phyloP scores from a whole-genome alignment of 2,888 invertebrate species.

The Leptothorax acervorum region DNA sequence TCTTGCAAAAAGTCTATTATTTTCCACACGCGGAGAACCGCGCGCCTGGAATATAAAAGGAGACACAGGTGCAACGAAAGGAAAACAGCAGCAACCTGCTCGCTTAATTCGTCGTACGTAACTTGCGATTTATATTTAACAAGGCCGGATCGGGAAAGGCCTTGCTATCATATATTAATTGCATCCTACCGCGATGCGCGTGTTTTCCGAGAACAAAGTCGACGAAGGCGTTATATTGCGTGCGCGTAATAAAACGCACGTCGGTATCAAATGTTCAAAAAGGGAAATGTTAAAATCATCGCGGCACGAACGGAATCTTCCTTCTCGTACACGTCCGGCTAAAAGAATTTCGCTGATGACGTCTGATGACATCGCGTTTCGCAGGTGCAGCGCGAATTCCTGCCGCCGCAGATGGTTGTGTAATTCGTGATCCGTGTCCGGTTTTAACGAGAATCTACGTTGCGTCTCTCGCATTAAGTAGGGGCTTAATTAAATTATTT shows the following conservation, averaged over 20 bases:
- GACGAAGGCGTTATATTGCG: background rate
- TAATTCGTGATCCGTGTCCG: slow-evolving; percentile 42
- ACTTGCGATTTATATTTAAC: slow-evolving; percentile 22
- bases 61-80: background rate
- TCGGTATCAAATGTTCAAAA: background rate
- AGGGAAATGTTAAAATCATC: slow-evolving; percentile 16
- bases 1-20: slow-evolving; percentile 11
- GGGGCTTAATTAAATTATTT: slow-evolving; percentile 1
- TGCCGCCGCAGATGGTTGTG: slow-evolving; percentile 26
- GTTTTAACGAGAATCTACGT: slow-evolving; percentile 13
- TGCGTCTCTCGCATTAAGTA: background rate
- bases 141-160: background rate
- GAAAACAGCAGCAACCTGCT: background rate
- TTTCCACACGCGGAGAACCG: background rate
- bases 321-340: slow-evolving; percentile 10
- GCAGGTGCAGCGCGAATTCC: slow-evolving; percentile 46
- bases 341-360: slow-evolving; percentile 54
- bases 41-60: background rate
- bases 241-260: slow-evolving; percentile 12
- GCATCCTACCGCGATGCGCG: background rate
- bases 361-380: slow-evolving; percentile 43
- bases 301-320: slow-evolving; percentile 23
- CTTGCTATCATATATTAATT: slow-evolving; percentile 22
- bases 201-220: background rate
- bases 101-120: background rate